Base-by-base conservation (phyloP, 2,113 vertebrate species). In the Antidorcas marsupialis region DNA sequence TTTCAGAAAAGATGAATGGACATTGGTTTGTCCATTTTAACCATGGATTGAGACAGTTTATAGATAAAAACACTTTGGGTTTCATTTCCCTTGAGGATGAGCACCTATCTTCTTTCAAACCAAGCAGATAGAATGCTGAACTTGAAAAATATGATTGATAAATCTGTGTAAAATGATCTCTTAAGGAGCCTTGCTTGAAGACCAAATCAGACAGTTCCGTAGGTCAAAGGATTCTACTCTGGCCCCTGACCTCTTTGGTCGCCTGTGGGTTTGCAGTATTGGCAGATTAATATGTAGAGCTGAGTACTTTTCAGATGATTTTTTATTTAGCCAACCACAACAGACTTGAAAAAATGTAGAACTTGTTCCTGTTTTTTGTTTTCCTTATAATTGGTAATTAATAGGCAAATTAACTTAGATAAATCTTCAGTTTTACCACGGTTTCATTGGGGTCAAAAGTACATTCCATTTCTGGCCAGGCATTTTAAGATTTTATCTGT, bases 161-260 rank as follows among this genome's bases (percentile, higher is more conserved):
- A 97, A 98, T 95, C 76, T 93, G 36, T 97, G 89, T 96, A 98
- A 97, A 98, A 98, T 97, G 2, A 95, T 98, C 94, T 98, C 98
- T 95, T 98, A 96, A 93, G 98, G 95, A 98, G 94, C 88, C 28
- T 97, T 0, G 0, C 94, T 97, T 62, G 19, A 92, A 92, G 83
- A 82, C 96, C 92, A 45, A 98, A 99, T 99, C 27, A 98, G 99
- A 98, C 98, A 98, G 99, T 99, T 98, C 96, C 98, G 93, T 36
- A 98, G 99, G 99, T 99, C 98, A 99, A 98, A 98, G 98, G 98
- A 99, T 98, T 99, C 98, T 97, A 98, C 98, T 99, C 98, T 98
- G 98, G 98, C 98, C 99, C 98, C 98, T 99, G 98, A 99, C 99
- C 98, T 98, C 39, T 95, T 84, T 98, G 98, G 98, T 99, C 98